Base-by-base conservation (phyloP, 2,113 vertebrate genomes). In the Hippoglossus stenolepis region DNA sequence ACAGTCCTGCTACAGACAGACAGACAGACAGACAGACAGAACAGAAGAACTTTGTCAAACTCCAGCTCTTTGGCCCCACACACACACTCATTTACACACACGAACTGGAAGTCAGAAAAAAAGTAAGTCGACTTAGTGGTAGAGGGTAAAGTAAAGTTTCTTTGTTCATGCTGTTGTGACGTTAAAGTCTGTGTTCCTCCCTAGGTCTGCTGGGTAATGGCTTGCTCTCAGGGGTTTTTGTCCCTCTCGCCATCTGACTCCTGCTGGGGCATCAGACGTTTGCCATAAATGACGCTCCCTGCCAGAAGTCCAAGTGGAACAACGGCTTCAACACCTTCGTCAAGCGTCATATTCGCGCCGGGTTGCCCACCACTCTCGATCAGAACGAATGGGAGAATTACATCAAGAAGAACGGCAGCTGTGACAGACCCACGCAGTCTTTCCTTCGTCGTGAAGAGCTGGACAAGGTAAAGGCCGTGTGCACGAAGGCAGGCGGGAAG, bases 391-490 rank as follows among this genome's bases (percentile, higher is more conserved):
- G 94, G 94, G 24, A 71, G 49, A 43, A 4, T 0, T 93, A 89
- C 73, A 91, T 95, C 60, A 70, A 8, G 61, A 38, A 75, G 0
- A 73, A 90, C 12, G 75, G 81, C 0, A 85, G 66, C 58, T 95
- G 94, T n/a, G 3, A 38, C 51, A 75, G 94, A 40, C n/a, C 94
- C 28, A 94, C 93, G 0, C 94, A 95, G 91, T 95, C 94, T 10
- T 95, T 95, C 70, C 86, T 95, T n/a, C 51, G 40, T n/a, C n/a
- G 63, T 0, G 3, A 26, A 0, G 91, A 94, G 18, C 85, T 87
- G 74, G 82, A 88, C 2, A 65, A 54, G 63, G 92, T 95, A 61
- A 87, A 80, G 23, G 84, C 77, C 0, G 94, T 95, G 65, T 95
- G 94, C 85, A n/a, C 79, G 0, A 57, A 23, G 3, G 15, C 23